Base-by-base conservation (phyloP, 2,113 vertebrate genomes). In the Pterocles burchelli region DNA sequence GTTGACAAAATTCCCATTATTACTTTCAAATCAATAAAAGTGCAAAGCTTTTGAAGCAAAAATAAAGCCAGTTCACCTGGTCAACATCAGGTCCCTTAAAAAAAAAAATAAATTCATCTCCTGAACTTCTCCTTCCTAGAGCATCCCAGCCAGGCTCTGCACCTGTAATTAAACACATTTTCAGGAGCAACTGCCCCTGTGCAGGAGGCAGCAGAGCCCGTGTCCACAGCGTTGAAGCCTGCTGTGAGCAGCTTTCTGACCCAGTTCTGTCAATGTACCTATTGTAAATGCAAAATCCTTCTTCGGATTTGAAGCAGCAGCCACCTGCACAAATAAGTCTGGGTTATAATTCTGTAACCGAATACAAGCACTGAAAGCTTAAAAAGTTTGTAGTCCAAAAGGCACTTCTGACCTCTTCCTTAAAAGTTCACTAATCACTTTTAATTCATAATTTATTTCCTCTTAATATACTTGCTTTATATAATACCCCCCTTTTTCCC, bases 271-370 rank as follows among this genome's bases (percentile, higher is more conserved):
- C 97, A 98, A 97, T 96, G 97, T 97, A 94, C 96, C 97, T 97
- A 97, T 97, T 97, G 97, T 97, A 96, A 96, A 96, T 58, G 75
- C 95, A 97, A 96, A 97, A 97, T 96, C 94, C 92, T 90, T 96
- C 97, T 97, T 98, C 9, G 8, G 96, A 93, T 95, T 90, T 95
- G 97, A 97, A 95, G 94, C 96, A 95, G 97, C 97, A 91, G 94
- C 98, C 98, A 99, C 98, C 98, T 99, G 98, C 98, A 98, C 94
- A 99, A 99, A 99, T 98, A 99, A 97, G 94, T 77, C 92, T 0
- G 31, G 89, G 97, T 97, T 97, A 96, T 98, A 97, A 97, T 97
- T 98, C 88, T 96, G 97, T 97, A 98, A 98, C 96, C n/a, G 29
- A 98, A 98, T 96, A 95, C 96, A 96, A 94, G 95, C 71, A 94